These are phyloP conservation scores for Willisornis vidua DNA, from an alignment of 2,113 vertebrate genomes.

Conservation along the genomic window DNA sequence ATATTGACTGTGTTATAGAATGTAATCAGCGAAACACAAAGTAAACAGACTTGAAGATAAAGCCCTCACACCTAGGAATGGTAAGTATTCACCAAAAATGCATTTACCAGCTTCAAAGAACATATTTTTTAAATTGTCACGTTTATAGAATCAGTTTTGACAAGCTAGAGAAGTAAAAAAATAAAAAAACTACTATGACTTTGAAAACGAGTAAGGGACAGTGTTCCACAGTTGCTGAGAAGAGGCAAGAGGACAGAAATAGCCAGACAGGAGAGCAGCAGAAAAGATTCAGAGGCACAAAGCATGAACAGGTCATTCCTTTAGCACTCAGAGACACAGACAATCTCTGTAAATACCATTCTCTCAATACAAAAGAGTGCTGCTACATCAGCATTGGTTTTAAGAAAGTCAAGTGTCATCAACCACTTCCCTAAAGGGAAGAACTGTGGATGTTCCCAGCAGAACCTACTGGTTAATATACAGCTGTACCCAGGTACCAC, in stretches of 20 bases:
- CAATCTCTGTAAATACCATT: not conserved
- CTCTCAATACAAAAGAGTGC: not conserved
- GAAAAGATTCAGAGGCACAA: not conserved
- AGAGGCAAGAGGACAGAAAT: not conserved
- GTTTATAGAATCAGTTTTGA: not conserved
- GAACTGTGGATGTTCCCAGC: not conserved
- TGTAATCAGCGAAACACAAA: not conserved
- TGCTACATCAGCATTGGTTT: not conserved
- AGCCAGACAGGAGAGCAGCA: not conserved
- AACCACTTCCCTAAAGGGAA: not conserved
- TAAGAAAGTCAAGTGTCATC: not conserved
- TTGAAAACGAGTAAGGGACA: not conserved
- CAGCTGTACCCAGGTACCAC: rapidly evolving
- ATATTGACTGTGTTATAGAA: not conserved
- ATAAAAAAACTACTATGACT: not conserved
- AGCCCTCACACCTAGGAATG: not conserved
- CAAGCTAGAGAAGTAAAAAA: not conserved
- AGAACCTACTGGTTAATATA: not conserved
- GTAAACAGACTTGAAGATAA: not conserved
- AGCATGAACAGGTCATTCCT: not conserved
- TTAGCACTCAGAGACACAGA: not conserved
- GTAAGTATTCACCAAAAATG: not conserved
- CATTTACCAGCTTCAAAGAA: not conserved
- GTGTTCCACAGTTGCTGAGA: not conserved
- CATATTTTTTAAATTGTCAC: not conserved